Evolutionary conservation across 2,888 invertebrate species (phyloP).

Genomic region (Crepidodera aurea): DNA sequence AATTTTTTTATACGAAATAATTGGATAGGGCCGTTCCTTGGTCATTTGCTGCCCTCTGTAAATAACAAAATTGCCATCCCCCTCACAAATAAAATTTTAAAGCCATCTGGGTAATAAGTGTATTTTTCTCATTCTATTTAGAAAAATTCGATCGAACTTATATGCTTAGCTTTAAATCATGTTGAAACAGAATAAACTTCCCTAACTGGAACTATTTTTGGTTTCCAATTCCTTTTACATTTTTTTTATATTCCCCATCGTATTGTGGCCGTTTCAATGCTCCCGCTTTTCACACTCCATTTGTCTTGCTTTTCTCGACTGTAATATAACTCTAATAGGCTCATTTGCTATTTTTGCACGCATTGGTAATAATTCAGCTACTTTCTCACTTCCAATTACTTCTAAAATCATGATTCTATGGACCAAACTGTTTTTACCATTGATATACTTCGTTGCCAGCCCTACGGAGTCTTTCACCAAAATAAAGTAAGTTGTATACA

Average conservation of each 20-base stretch:
- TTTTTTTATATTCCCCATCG: background rate
- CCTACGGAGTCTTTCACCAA: background rate
- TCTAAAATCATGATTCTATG: conserved; percentile 33
- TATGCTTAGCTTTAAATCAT: no score
- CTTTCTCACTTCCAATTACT: conserved; percentile 33
- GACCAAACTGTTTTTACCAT: conserved; percentile 33
- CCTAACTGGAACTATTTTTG: background rate
- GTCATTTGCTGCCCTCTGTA: no score
- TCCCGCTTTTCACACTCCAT: conserved; percentile 8
- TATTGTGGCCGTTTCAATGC: conserved; percentile 5
- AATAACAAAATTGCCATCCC: no score
- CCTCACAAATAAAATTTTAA: no score
- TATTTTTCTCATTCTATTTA: no score
- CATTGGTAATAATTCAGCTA: conserved; percentile 31
- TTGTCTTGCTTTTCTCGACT: conserved; percentile 1
- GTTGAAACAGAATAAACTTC: background rate
- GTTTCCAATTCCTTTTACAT: background rate
- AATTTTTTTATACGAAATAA: no score
- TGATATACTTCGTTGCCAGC: conserved; percentile 37
- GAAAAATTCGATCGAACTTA: no score
- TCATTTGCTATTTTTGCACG: conserved; percentile 31
- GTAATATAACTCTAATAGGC: conserved; percentile 25
- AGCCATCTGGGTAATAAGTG: no score
- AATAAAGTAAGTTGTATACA: background rate
- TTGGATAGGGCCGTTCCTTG: no score